A percentile compares a stretch with the other conserved stretches of the same genome.
These are phyloP conservation scores for Heptranchias perlo DNA, from an alignment of 2,113 vertebrate species.

Conservation along the genomic window DNA sequence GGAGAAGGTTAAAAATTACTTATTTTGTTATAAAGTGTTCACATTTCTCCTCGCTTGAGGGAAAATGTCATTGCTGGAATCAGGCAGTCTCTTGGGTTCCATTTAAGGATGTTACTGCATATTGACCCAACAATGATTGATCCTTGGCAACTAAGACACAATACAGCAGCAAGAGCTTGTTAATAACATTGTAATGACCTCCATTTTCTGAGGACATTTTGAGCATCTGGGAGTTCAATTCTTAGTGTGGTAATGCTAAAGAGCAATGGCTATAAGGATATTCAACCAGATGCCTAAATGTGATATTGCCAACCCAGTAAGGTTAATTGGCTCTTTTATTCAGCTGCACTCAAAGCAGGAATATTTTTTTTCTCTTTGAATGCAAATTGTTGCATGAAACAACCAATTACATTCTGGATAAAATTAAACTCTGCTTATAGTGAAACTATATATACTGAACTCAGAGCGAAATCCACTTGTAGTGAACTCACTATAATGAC, in stretches of 20 bases:
- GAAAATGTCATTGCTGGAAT: not conserved
- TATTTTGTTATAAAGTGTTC: not conserved
- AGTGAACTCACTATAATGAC: not conserved
- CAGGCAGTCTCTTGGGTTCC: not conserved
- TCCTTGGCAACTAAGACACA: not conserved
- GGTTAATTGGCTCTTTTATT: not conserved
- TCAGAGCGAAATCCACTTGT: not conserved
- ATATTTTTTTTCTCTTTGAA: not conserved
- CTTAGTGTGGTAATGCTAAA: not conserved
- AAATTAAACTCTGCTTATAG: not conserved
- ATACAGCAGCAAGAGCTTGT: not conserved
- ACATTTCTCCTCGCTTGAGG: not conserved
- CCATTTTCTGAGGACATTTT: not conserved
- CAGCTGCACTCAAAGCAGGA: constrained; percentile 20
- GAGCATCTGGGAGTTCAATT: not conserved
- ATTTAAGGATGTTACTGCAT: not conserved
- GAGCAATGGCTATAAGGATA: not conserved
- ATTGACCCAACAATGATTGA: not conserved
- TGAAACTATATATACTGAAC: not conserved
- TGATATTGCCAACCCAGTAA: not conserved
- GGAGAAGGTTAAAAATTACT: not conserved
- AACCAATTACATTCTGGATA: not conserved
- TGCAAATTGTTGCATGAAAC: not conserved
- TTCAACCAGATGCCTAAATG: not conserved
- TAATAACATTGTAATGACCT: not conserved